Evolutionary conservation across 2,797 vertebrate genomes (phyloP), one percentile per base, ranked within the genome.

Genomic region (Pteropus rufus): DNA sequence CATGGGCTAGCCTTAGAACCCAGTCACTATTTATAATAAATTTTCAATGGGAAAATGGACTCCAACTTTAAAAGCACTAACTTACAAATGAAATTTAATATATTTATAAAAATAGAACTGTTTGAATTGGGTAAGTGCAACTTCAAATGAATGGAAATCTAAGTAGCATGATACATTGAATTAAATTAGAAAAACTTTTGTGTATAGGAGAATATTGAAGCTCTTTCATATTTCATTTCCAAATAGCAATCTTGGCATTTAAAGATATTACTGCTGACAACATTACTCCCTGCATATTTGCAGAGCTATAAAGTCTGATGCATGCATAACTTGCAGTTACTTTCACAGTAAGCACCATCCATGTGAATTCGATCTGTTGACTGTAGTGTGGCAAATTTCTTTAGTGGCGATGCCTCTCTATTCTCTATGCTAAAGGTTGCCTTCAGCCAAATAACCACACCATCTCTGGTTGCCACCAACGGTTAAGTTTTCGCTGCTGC

Each of bases 121-220:
- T 89, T 39, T 90, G 39, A 89, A 75, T n/a, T 88, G 36, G 7
- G 8, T 75, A n/a, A 70, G 34, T 54, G 12, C n/a, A 85, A 82
- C 44, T 94, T 93, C 91, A 89, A 96, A 94, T 93, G 87, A 97
- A 85, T 80, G 34, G 69, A 95, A 95, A 93, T 52, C 72, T 80
- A 76, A 84, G 56, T 49, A 75, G 75, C 49, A 41, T 77, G 83
- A 85, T 8, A 95, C 90, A 95, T 26, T 39, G 3, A 89, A 93
- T 95, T 79, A 95, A 84, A 80, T 95, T 64, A 87, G 79, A 93
- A 80, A 85, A 84, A 87, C 7, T 24, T 89, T 14, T 82, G 10
- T 93, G 44, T 41, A 29, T 16, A 84, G 39, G 44, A 90, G 60
- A 81, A 85, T 65, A 73, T 10, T 44, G 24, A 93, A 92, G 26